phyloP scores from a whole-genome alignment of 2,888 invertebrate species.

The Epsilonema sp. region DNA sequence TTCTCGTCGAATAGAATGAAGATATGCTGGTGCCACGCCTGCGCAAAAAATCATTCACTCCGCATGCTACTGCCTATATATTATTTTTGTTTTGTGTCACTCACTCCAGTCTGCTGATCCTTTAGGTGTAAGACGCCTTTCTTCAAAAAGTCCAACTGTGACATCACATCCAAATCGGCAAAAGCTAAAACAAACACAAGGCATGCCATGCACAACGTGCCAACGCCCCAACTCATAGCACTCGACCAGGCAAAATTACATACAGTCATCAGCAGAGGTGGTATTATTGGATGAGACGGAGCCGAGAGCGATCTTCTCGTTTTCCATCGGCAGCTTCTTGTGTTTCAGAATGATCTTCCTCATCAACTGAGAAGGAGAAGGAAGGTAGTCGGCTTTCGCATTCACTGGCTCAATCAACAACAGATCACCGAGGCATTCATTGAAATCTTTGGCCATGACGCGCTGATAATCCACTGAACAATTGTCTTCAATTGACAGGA shows the following conservation, averaged over 20 bases:
- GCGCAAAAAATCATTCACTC: not conserved
- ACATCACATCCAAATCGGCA: constrained; percentile 6
- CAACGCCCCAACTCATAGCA: too few species aligned
- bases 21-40: constrained; percentile 22
- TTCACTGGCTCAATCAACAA: constrained; percentile 26
- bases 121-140: constrained; percentile 6
- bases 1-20: constrained; percentile 24
- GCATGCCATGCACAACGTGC: too few species aligned
- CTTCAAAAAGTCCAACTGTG: not conserved
- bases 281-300: too few species aligned
- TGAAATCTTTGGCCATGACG: constrained; percentile 21
- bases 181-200: constrained; percentile 4
- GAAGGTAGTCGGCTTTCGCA: constrained; percentile 28
- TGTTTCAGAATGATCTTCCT: constrained; percentile 35
- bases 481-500: constrained; percentile 29
- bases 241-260: too few species aligned
- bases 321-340: constrained; percentile 24
- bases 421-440: constrained; percentile 23
- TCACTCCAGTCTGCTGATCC: not conserved
- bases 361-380: constrained; percentile 34
- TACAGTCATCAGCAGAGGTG: too few species aligned
- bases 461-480: constrained; percentile 26
- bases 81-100: too few species aligned
- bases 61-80: not conserved
- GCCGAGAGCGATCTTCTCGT: constrained; percentile 6